Base-by-base conservation (phyloP, 35 echinoderm and acorn worm genomes). In the Heliocidaris tuberculata region DNA sequence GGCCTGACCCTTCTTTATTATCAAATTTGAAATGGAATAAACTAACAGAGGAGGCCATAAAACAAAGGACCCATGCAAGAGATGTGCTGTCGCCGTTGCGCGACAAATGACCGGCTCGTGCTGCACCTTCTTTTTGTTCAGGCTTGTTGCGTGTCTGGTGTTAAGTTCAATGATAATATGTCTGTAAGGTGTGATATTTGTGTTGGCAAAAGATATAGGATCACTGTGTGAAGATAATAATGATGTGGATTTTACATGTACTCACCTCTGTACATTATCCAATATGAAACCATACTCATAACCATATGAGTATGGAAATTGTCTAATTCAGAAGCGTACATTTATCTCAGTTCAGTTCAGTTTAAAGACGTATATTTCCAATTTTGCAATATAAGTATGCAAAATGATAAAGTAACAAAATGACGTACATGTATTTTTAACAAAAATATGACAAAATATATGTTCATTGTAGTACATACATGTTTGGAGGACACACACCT, bases 181-280 rank as follows among this genome's bases (percentile, higher is more conserved):
- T 85, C 29, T 32, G 86, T 86, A 17, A 27, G 65, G 65, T 78
- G 65, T 32, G 88, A 24, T 88, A 95, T 87, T 52, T 86, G 48
- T 88, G 48, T 52, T 90, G 78, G 86, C 54, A 90, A 54, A 95
- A 86, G 85, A 48, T 56, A 89, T 60, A 24, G 11, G 52, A 86
- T 86, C 48, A 59, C 12, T 24, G 17, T 3, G 13, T 13, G 86
- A 90, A 88, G 86, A 59, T 78, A 78, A 78, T 78, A 19, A 78
- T n/a, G 49, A 94, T 60, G 47, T 21, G 29, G n/a, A 30, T 27
- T 78, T 21, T 9, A 6, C 21, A 78, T 78, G 65, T 7, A 1
- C 65, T n/a, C 21, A n/a, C 65, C 65, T 78, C 27, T 24, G 17
- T 78, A 8, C 21, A 78, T 78, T 27, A 78, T 78, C 65, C 21